Evolutionary conservation across 2,797 vertebrate genomes (phyloP), one percentile per base, ranked within the genome.

Genomic region (Trachurus trachurus): DNA sequence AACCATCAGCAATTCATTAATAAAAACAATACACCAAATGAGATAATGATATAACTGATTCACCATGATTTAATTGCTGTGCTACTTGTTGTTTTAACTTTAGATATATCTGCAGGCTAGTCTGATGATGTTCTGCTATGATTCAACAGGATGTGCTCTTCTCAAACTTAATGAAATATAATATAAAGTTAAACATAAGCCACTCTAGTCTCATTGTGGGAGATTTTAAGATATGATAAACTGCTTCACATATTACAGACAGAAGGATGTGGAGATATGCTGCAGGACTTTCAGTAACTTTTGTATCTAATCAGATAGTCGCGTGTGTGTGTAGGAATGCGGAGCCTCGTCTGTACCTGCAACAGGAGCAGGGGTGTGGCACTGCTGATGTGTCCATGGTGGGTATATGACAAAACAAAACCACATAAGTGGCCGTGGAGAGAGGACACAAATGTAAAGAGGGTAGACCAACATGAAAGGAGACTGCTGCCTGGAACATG

Each of bases 281-380:
- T 21, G n/a, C 11, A 13, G 13, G n/a, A 11, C n/a, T 22, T 15
- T 56, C 5, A 21, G 9, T 15, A 44, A 68, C 49, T 21, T 26
- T 15, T 50, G 10, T 21, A 71, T 60, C 26, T 64, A n/a, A 40
- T 63, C 64, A 50, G 26, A 67, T 22, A 44, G 71, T 65, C 34
- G 75, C 37, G 52, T 45, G 57, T 9, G 60, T 26, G 62, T 62
- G 39, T 22, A 78, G 86, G 91, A 91, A 93, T 92, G 88, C 75
- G 66, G 82, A 50, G 72, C 63, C 80, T 56, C 50, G 82, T 70
- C 76, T 63, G 73, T 86, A 91, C 89, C 87, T 93, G 92, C 82
- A 89, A 57, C 70, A 47, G 74, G 72, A 87, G 84, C 74, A 74
- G 52, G 74, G 80, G 80, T 80, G 80, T 76, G 87, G 76, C 75